Conservation (phyloP, 1,140 invertebrate species). For the Pogonomyrmex californicus region DNA sequence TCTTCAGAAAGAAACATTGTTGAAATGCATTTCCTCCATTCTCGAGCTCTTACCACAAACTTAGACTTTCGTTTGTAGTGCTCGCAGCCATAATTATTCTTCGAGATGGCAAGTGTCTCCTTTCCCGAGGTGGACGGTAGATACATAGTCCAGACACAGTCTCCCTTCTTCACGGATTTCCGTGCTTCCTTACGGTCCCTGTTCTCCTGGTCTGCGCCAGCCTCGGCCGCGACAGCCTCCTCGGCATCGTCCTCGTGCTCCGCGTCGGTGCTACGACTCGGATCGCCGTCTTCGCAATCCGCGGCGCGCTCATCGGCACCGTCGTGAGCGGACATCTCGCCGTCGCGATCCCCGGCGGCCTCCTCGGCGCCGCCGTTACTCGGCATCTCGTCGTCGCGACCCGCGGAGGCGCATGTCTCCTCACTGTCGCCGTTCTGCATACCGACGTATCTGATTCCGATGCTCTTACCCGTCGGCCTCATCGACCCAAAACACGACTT, state of each 20-base stretch:
- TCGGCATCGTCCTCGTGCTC: neutral
- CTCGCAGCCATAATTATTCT: conserved; percentile 88
- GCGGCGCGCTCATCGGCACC: neutral
- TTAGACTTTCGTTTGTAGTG: conserved; percentile 94
- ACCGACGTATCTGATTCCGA: neutral
- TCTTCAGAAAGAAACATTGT: too few species aligned
- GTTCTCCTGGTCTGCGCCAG: neutral
- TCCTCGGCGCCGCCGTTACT: neutral
- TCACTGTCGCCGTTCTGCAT: conserved; percentile 36
- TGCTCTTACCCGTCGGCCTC: neutral
- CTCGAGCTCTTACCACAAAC: conserved; percentile 89
- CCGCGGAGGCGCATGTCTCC: neutral
- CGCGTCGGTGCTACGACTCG: neutral
- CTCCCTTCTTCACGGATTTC: neutral
- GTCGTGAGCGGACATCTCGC: neutral
- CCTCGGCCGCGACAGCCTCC: neutral
- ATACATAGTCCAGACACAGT: conserved; percentile 15
- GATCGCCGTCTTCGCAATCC: neutral
- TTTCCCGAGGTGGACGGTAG: conserved; percentile 66
- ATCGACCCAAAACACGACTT: conserved; percentile 22
- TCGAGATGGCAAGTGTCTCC: conserved; percentile 50
- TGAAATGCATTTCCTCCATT: neutral
- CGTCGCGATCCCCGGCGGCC: neutral
- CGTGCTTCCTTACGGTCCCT: neutral
- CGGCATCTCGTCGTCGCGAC: conserved; percentile 2